These are phyloP conservation scores for Tamias sibiricus DNA, from an alignment of 2,113 vertebrate genomes.

Conservation along the genomic window DNA sequence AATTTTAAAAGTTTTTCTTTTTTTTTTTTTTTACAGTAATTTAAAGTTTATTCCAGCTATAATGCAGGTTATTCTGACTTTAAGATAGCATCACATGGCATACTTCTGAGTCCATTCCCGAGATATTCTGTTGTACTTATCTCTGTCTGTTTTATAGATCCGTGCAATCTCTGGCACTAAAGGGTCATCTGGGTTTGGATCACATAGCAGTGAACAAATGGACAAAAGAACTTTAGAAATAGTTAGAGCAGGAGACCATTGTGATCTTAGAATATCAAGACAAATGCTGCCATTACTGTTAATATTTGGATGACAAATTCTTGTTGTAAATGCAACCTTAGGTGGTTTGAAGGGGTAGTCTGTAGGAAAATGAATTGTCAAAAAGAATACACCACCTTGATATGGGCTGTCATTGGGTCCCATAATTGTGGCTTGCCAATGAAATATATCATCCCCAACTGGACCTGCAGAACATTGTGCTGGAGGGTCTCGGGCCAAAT, in stretches of 20 bases:
- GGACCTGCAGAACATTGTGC: too few species aligned
- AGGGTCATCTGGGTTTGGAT: conserved; percentile 99
- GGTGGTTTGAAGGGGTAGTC: neutral
- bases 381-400: neutral
- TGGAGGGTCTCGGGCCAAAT: too few species aligned
- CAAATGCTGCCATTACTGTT: conserved; percentile 99
- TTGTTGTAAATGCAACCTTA: conserved; percentile 98
- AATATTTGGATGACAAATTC: conserved; percentile 99
- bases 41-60: conserved; percentile 97
- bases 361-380: neutral
- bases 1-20: neutral
- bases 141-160: too few species aligned
- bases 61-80: conserved; percentile 92
- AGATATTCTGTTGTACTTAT: conserved; percentile 99
- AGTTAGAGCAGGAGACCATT: conserved; percentile 98
- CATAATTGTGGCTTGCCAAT: too few species aligned
- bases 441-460: too few species aligned
- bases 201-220: conserved; percentile 99
- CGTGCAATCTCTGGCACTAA: conserved; percentile 99
- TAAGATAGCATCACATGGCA: conserved; percentile 97
- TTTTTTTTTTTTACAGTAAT: conserved; percentile 91
- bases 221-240: conserved; percentile 99
- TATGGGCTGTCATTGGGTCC: neutral
- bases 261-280: conserved; percentile 98
- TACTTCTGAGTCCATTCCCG: conserved; percentile 99